Conservation (phyloP, 2,888 invertebrate genomes). For the Ochropleura plecta region DNA sequence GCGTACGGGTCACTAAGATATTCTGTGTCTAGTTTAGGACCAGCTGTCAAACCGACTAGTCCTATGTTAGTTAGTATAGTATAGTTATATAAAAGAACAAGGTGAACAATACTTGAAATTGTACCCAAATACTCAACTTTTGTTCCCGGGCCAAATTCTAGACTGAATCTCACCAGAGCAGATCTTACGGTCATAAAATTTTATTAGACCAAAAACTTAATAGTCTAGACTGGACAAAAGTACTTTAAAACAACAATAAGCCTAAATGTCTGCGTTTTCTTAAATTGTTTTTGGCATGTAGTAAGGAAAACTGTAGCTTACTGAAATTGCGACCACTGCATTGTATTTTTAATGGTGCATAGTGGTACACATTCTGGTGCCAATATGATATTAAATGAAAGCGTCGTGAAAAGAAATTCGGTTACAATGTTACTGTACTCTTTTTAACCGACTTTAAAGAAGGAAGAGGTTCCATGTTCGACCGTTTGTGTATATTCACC, state of each 20-base stretch:
- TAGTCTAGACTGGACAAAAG: constrained; percentile 45
- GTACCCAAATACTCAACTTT: constrained; percentile 18
- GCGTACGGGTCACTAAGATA: too few species aligned
- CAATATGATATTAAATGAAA: constrained; percentile 30
- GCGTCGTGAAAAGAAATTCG: constrained; percentile 1
- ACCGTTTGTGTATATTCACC: too few species aligned
- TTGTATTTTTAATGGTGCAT: constrained; percentile 3
- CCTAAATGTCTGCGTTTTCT: constrained; percentile 46
- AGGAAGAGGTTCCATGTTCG: too few species aligned
- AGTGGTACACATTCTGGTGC: background rate
- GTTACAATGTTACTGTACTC: background rate
- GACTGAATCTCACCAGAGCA: constrained; percentile 19
- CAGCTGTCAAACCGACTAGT: too few species aligned
- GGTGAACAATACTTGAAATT: too few species aligned
- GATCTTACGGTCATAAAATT: constrained; percentile 32
- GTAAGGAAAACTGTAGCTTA: background rate
- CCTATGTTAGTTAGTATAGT: too few species aligned
- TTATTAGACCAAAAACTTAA: constrained; percentile 27
- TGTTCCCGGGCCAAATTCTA: constrained; percentile 41
- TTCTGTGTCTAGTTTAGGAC: too few species aligned
- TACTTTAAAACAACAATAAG: constrained; percentile 41
- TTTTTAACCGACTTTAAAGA: too few species aligned
- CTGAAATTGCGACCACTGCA: constrained; percentile 17
- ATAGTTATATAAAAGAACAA: too few species aligned
- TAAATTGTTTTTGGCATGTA: constrained; percentile 49